Evolutionary conservation across 2,797 vertebrate genomes (phyloP).

Genomic region (Scolopax bukidnonensis): DNA sequence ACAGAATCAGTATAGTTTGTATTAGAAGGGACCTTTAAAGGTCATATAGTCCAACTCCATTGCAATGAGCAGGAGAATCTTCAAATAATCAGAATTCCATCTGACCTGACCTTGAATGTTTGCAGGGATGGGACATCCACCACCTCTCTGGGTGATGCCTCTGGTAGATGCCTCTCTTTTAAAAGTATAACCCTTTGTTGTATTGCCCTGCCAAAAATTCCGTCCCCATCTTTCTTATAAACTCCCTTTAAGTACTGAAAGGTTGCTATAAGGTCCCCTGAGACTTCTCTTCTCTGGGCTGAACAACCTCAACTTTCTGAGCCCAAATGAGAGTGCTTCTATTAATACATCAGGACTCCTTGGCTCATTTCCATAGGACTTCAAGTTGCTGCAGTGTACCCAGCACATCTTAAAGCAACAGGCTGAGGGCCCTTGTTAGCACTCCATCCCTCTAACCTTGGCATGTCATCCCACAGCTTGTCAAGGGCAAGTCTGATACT

Average conservation of each 20-base stretch:
- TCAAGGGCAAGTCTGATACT: background rate
- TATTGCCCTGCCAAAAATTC: background rate
- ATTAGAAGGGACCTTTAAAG: background rate
- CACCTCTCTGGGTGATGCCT: too few species aligned
- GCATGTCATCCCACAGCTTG: background rate
- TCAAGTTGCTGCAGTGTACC: background rate
- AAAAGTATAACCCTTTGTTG: background rate
- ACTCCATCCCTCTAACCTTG: background rate
- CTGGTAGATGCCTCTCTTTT: background rate
- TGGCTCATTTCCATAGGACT: background rate
- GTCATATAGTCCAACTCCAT: background rate
- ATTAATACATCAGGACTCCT: background rate
- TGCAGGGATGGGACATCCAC: background rate
- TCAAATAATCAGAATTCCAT: background rate
- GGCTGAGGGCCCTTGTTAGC: background rate
- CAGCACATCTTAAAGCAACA: background rate
- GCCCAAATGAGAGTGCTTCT: too few species aligned
- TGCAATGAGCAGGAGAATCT: background rate
- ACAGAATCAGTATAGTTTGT: background rate
- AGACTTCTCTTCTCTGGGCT: background rate
- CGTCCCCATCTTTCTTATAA: background rate
- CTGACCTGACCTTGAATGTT: background rate
- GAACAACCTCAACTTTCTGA: too few species aligned
- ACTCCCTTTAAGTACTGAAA: background rate
- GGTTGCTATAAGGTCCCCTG: accelerated